phyloP scores from a whole-genome alignment of 2,888 invertebrate genomes.

The Archaeoteleia sp. region DNA sequence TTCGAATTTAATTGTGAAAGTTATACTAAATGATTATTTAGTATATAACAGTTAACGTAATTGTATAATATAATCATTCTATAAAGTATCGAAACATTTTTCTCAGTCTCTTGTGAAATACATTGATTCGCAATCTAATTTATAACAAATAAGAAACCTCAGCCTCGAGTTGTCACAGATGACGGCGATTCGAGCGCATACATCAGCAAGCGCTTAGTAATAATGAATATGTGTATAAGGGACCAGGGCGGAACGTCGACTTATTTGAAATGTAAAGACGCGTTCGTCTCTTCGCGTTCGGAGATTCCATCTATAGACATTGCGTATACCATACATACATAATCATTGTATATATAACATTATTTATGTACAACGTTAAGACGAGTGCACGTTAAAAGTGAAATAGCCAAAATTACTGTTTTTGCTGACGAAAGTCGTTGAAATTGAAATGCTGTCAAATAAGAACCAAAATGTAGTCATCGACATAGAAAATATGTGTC shows the following conservation, averaged over 20 bases:
- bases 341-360: constrained; percentile 63
- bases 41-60: no score
- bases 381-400: not conserved
- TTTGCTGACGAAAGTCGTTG: no score
- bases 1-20: no score
- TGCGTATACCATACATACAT: constrained; percentile 67
- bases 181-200: constrained; percentile 62
- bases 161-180: constrained; percentile 58
- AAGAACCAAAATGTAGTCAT: no score
- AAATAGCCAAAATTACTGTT: no score
- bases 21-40: no score
- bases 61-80: no score
- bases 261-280: constrained; percentile 73
- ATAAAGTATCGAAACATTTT: no score
- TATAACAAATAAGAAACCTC: constrained; percentile 69
- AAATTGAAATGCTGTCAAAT: no score
- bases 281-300: constrained; percentile 49
- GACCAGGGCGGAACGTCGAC: constrained; percentile 62
- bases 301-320: constrained; percentile 57
- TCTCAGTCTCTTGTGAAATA: constrained; percentile 31
- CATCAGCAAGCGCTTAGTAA: constrained; percentile 66
- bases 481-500: no score
- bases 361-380: constrained; percentile 58
- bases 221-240: constrained; percentile 71
- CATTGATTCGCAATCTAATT: constrained; percentile 60